Conservation (phyloP, 2,113 vertebrate genomes). For the Sphaerodactylus townsendi region DNA sequence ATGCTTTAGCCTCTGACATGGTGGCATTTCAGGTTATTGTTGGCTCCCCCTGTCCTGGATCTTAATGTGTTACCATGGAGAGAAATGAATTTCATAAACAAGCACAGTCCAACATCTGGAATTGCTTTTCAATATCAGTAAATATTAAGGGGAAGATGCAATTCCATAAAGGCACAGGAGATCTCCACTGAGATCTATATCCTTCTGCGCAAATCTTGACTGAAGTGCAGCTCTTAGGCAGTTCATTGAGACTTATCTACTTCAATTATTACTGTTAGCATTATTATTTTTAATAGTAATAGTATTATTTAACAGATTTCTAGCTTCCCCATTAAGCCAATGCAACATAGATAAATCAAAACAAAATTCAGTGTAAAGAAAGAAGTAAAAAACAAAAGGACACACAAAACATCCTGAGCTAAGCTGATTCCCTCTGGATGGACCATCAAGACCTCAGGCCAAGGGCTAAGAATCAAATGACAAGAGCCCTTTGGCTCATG, state of each 20-base stretch:
- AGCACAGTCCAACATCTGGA: neutral
- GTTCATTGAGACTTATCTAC: neutral
- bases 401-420: too few species aligned
- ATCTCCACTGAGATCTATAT: neutral
- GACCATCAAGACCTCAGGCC: too few species aligned
- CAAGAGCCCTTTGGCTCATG: too few species aligned
- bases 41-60: neutral
- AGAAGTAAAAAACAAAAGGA: too few species aligned
- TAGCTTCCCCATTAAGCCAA: too few species aligned
- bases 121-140: slow-evolving; percentile 4
- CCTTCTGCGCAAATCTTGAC: neutral
- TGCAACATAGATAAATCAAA: too few species aligned
- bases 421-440: too few species aligned
- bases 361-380: too few species aligned
- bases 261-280: too few species aligned
- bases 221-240: neutral
- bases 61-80: slow-evolving; percentile 56
- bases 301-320: too few species aligned
- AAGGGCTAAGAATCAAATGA: too few species aligned
- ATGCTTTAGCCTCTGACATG: slow-evolving; percentile 47
- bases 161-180: neutral
- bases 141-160: neutral
- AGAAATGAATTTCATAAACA: slow-evolving; percentile 54
- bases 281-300: too few species aligned
- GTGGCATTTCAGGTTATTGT: slow-evolving; percentile 7